Conservation (phyloP, 2,113 vertebrate genomes). For the Sinocyclocheilus rhinocerous region DNA sequence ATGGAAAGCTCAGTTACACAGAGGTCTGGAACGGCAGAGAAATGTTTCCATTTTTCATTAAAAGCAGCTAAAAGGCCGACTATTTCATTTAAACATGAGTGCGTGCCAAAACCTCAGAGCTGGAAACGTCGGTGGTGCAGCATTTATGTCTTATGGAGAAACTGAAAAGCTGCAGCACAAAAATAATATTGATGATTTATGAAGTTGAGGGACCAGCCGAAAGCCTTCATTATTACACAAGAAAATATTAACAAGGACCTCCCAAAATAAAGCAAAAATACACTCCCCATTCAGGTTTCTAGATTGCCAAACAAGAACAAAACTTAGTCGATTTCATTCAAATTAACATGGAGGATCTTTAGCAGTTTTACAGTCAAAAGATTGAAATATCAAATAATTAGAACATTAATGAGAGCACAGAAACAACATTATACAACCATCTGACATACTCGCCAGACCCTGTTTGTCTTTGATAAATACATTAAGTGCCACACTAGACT, state of each 20-base stretch:
- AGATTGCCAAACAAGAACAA: conserved; percentile 14
- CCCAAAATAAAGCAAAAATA: not conserved
- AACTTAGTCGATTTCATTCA: not conserved
- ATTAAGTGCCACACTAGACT: not conserved
- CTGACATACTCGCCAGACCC: not conserved
- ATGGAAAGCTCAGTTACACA: conserved; percentile 7
- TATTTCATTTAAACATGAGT: not conserved
- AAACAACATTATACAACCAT: not conserved
- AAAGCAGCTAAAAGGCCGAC: conserved; percentile 2
- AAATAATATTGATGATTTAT: conserved; percentile 40
- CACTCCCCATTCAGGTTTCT: not conserved
- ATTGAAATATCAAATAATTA: not conserved
- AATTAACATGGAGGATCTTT: not conserved
- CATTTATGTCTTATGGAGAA: conserved; percentile 4
- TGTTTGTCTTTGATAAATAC: not conserved
- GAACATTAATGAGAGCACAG: not conserved
- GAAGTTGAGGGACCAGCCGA: conserved; percentile 19
- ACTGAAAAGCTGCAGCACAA: conserved; percentile 13
- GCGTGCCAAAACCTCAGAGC: conserved; percentile 20
- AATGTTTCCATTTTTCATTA: conserved; percentile 35
- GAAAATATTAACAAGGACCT: conserved; percentile 1
- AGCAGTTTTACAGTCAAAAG: not conserved
- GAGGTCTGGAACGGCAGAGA: conserved; percentile 13
- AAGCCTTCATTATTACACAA: conserved; percentile 14
- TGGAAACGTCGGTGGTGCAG: not conserved